A percentile compares a stretch with the other conserved stretches of the same genome.
Evolutionary conservation across 2,113 vertebrate genomes (phyloP).

Genomic region (Misgurnus anguillicaudatus): DNA sequence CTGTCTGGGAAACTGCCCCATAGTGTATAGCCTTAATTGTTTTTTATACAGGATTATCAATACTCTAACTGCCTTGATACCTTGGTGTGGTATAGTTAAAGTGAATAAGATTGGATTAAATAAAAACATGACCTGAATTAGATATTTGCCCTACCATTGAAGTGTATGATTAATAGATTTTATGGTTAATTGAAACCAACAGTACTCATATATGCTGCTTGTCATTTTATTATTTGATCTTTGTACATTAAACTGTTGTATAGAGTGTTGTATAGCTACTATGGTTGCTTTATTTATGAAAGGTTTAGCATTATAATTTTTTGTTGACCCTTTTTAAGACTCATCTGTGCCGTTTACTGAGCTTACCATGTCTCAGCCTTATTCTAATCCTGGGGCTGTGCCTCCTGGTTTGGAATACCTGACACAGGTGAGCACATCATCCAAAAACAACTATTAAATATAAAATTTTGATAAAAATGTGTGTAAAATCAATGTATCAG

Average conservation of each 20-base stretch:
- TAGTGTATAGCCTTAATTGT: too few relatives aligned
- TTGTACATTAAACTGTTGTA: not conserved
- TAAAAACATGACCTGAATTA: too few relatives aligned
- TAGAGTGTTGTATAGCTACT: not conserved
- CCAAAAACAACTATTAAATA: not conserved
- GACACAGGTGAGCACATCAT: constrained; percentile 60
- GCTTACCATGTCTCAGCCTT: not conserved
- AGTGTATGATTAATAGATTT: too few relatives aligned
- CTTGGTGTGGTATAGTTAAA: not conserved
- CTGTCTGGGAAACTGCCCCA: too few relatives aligned
- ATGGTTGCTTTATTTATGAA: not conserved
- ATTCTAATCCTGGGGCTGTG: constrained; percentile 43
- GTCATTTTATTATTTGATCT: not conserved
- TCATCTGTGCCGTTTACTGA: not conserved
- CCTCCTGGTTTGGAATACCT: constrained; percentile 70
- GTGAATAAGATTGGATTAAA: too few relatives aligned
- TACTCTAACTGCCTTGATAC: too few relatives aligned
- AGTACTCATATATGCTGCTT: not conserved
- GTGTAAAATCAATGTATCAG: not conserved
- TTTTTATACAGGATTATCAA: too few relatives aligned
- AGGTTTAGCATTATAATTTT: not conserved
- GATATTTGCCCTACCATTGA: too few relatives aligned
- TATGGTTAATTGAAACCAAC: too few relatives aligned
- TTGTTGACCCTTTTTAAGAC: not conserved
- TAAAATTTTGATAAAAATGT: not conserved